Evolutionary conservation across 1,140 invertebrate species (phyloP), one percentile per base, ranked within the genome.

Genomic region (Asobara japonica): DNA sequence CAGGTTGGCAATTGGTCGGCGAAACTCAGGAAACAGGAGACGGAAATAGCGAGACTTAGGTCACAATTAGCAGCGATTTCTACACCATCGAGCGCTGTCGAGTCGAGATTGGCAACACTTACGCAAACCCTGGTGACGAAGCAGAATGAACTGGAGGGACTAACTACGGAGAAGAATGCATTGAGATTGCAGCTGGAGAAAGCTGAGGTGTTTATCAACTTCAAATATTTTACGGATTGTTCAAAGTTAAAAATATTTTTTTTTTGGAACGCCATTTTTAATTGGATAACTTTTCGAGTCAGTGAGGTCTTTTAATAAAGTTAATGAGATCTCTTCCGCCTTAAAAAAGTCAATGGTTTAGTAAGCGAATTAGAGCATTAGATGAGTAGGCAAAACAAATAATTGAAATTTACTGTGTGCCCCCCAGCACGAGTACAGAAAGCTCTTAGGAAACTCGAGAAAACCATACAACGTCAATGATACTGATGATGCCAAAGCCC

Each of bases 71-170:
- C 84, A 7, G 89, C 88, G 20, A 86, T 88, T 73, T 84, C 87
- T 7, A 89, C 87, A 0, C 89, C 89, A 25, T 89, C 89, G 71
- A 86, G 81, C 67, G 91, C 94, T 87, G 78, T 93, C 72, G 93
- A 95, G 84, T 88, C 89, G 7, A 88, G 93, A 72, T 83, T 95
- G 1, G 89, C 92, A 67, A 87, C 90, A 1, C 86, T 95, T 10
- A 95, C 94, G 0, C 93, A 95, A 80, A 94, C 93, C 60, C 86
- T 96, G 16, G 94, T 96, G 65, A 89, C 93, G 70, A 95, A 96
- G 79, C 95, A 96, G 82, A 92, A 92, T 64, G 88, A 91, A 65
- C 79, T 96, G 27, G 95, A 96, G 83, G 89, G 90, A 25, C 86
- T 95, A 16, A 94, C 93, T 29, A 92, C 93, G 0, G 94, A 96